A percentile compares a stretch with the other conserved stretches of the same genome.
Evolutionary conservation across 2,888 invertebrate species (phyloP).

Genomic region (Ormyrus labotus): DNA sequence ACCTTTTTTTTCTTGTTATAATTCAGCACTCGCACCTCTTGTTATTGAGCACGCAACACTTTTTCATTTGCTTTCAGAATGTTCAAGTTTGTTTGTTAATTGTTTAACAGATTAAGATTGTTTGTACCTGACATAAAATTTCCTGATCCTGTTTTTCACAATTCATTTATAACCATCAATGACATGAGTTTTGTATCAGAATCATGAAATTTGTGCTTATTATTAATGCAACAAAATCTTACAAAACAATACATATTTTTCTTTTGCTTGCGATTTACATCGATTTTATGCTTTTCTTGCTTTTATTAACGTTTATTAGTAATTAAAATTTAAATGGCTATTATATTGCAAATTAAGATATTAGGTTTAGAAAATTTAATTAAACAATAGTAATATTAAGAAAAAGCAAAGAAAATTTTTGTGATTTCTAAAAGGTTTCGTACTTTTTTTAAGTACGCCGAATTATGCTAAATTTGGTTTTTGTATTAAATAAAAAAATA

Average conservation of each 20-base stretch:
- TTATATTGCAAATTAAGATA: neutral
- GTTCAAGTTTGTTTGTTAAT: conserved; percentile 17
- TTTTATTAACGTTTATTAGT: too few species aligned
- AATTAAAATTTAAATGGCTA: too few species aligned
- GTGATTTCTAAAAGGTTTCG: neutral
- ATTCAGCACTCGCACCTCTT: conserved; percentile 54
- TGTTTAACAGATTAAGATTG: neutral
- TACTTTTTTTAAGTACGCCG: neutral
- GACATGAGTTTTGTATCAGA: too few species aligned
- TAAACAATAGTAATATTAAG: too few species aligned
- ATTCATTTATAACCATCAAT: neutral
- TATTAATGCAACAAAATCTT: conserved; percentile 33
- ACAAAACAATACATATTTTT: conserved; percentile 33
- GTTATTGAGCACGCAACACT: conserved; percentile 21
- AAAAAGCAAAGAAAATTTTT: too few species aligned
- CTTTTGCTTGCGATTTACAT: neutral
- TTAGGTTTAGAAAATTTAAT: neutral
- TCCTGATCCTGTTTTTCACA: conserved; percentile 19
- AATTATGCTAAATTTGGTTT: too few species aligned
- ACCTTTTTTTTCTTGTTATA: conserved; percentile 11
- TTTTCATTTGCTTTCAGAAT: conserved; percentile 37
- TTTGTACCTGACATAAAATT: conserved; percentile 17
- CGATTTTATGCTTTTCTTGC: too few species aligned
- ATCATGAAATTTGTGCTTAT: neutral
- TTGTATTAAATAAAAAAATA: too few species aligned